Evolutionary conservation across 1,140 invertebrate genomes (phyloP), one percentile per base, ranked within the genome.

Genomic region (Hylaeus volcanicus): DNA sequence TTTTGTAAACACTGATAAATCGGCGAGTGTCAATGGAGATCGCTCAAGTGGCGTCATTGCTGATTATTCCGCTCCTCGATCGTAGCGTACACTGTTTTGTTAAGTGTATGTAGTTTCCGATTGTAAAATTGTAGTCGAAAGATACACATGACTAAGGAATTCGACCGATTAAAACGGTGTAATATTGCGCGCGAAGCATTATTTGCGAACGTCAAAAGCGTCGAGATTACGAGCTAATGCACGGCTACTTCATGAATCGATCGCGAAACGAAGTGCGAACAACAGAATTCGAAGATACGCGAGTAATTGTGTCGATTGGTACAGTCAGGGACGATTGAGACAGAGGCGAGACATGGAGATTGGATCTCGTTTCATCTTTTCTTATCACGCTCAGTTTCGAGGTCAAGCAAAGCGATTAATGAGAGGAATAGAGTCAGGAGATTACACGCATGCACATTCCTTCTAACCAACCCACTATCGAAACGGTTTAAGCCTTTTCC

Each of bases 371-470:
- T 73, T 43, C 68, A 56, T 77, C 72, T 65, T 58, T 58, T 43
- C 51, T 78, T 76, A 64, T 70, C 26, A 26, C 15, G 2, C 6
- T 51, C 15, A 26, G 51, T 12, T 76, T 69, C 3, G 66, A 76
- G 66, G 74, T 76, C 79, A 53, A 65, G 45, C 15, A n/a, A 9
- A 39, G 65, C 4, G 65, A 81, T 75, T 63, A 81, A 11, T 15
- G 37, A 37, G 69, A 51, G 14, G 45, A 56, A 11, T 56, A 74
- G 37, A 55, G 8, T 11, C 56, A 43, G 5, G 37, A 15, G 26
- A 81, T 69, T 48, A 70, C 4, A 53, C 41, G 15, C 14, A 53
- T 15, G 37, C 15, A 51, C 26, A 39, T 74, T 26, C 43, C 58
- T 77, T 41, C n/a, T 3, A 39, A 3, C 2, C 11, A 11, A 11